These are phyloP conservation scores for Petromus typicus DNA, from an alignment of 2,113 vertebrate genomes.

Conservation along the genomic window DNA sequence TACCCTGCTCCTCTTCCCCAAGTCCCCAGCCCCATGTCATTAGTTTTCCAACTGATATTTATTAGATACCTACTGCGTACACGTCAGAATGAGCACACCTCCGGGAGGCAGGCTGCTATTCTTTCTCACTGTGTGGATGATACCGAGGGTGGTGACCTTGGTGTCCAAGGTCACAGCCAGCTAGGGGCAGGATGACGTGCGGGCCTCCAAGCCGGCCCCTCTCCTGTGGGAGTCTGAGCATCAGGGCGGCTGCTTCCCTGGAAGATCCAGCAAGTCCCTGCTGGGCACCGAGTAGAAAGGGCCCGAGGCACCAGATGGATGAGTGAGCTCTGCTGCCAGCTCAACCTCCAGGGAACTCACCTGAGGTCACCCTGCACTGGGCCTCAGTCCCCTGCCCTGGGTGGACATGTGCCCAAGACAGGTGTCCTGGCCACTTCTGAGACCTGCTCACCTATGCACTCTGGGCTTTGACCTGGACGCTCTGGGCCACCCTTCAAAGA, in stretches of 20 bases:
- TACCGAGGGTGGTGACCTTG: not conserved
- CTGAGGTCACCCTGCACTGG: not conserved
- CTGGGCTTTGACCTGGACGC: not conserved
- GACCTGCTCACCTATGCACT: not conserved
- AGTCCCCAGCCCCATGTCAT: not conserved
- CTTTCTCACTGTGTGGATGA: conserved; percentile 22
- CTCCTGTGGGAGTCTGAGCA: not conserved
- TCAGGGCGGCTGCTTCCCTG: not conserved
- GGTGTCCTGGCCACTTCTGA: not conserved
- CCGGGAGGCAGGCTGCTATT: not conserved
- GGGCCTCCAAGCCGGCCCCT: not conserved
- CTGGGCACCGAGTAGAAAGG: not conserved
- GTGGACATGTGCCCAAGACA: not conserved
- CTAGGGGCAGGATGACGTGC: not conserved
- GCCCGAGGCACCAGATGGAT: not conserved
- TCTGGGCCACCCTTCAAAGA: not conserved
- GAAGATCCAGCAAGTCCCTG: not conserved
- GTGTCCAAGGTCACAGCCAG: not conserved
- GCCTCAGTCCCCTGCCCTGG: not conserved
- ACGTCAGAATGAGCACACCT: not conserved
- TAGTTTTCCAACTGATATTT: not conserved
- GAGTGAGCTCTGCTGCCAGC: not conserved
- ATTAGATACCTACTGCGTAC: not conserved
- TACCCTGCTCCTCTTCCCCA: not conserved
- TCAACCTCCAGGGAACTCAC: not conserved